Base-by-base conservation (phyloP, 2,888 invertebrate genomes). In the Malthinus seriepunctatus region DNA sequence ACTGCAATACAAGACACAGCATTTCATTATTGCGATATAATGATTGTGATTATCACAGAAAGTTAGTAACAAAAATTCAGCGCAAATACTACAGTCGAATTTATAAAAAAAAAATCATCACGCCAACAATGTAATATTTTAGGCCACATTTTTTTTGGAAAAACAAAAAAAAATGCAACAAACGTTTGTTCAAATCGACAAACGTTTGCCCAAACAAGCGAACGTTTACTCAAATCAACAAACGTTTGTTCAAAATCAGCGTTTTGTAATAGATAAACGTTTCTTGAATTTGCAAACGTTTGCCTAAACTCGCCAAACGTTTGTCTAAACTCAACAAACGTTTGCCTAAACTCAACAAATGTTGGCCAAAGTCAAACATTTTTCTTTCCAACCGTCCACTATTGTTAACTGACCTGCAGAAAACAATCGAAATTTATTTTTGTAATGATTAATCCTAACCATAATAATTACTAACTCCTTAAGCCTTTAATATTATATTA, bases 31-130 rank as follows among this genome's bases (percentile, higher is more conserved):
- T 78, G 78, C 78, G 73, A 75, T 77, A 77, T 73, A 76, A 77
- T 78, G 78, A 78, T 78, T 78, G 78, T 72, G 78, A 76, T 77
- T 78, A 78, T 78, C 78, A 78, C 78, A 78, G 78, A 78, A 78
- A 74, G 76, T 77, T 76, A 70, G 66, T 71, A 77, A 76, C 69
- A 64, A 62, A 74, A 72, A 68, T 23, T 61, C 42, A 51, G 57
- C 61, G 61, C 61, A 49, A 54, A 57, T 48, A 47, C 49, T 62
- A 55, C 51, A 49, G 39, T 51, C 47, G 52, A 55, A 38, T 15
- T 23, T 23, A 23, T 23, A 23, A 3, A 46, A 51, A 49, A 47
- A 55, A 58, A 60, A 51, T 51, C 38, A 50, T 51, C 45, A 35
- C 49, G 44, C 48, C 50, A 49, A 59, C 46, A 51, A 51, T 51